A percentile compares a stretch with the other conserved stretches of the same genome.
These are phyloP conservation scores for Hydractinia echinata DNA, from an alignment of 30 jellyfish, hydroid and myxozoan genomes.

Conservation along the genomic window DNA sequence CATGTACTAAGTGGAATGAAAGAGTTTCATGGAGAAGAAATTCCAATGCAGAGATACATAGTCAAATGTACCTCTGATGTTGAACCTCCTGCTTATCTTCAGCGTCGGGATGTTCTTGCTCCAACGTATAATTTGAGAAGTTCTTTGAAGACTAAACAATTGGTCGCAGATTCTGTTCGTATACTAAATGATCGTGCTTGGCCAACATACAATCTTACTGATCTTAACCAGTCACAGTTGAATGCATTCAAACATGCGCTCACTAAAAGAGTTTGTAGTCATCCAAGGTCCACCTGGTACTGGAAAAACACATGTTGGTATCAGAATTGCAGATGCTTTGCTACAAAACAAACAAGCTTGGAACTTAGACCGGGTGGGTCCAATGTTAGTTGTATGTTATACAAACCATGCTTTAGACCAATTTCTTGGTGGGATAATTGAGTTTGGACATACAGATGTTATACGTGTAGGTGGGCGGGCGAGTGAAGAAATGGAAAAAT, in stretches of 20 bases:
- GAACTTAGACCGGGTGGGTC: constrained; percentile 6
- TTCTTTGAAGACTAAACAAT: not conserved
- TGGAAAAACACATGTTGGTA: constrained; percentile 66
- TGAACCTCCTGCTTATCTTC: constrained; percentile 27
- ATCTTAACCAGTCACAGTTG: not conserved
- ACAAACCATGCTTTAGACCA: constrained; percentile 82
- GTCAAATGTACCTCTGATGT: constrained; percentile 23
- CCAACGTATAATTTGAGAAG: not conserved
- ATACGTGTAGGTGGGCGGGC: constrained; percentile 65
- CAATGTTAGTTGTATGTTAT: constrained; percentile 61
- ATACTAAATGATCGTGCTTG: not conserved
- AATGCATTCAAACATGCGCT: constrained; percentile 22
- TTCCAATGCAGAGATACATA: constrained; percentile 41
- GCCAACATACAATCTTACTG: not conserved
- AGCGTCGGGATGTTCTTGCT: not conserved
- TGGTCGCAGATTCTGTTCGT: not conserved
- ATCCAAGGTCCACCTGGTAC: constrained; percentile 93
- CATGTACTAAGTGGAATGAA: constrained; percentile 48
- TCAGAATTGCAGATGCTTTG: constrained; percentile 48
- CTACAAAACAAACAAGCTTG: constrained; percentile 15
- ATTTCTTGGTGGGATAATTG: constrained; percentile 43
- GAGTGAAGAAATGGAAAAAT: constrained; percentile 33
- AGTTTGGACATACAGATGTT: constrained; percentile 35
- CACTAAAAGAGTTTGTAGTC: constrained; percentile 14
- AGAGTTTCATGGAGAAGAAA: constrained; percentile 1